phyloP scores from a whole-genome alignment of 2,113 vertebrate genomes.

The Cyanoramphus novaezelandiae region DNA sequence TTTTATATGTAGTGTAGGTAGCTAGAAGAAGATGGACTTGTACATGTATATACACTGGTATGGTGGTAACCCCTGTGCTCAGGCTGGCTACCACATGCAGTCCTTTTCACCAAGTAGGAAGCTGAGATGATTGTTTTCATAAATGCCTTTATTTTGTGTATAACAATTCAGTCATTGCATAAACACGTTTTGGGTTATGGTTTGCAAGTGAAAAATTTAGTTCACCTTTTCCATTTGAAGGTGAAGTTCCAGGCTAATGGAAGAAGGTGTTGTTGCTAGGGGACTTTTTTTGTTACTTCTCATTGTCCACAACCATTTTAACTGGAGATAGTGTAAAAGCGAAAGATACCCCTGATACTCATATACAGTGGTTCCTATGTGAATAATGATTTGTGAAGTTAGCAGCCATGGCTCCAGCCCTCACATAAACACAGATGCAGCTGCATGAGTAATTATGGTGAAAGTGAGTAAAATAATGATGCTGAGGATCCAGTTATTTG shows the following conservation, averaged over 20 bases:
- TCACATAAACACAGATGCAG: background rate
- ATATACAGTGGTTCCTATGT: rapidly evolving
- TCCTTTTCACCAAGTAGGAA: background rate
- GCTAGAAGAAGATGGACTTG: background rate
- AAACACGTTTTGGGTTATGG: background rate
- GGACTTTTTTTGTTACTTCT: rapidly evolving
- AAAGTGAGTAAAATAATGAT: background rate
- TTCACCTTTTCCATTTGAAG: background rate
- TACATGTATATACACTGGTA: rapidly evolving
- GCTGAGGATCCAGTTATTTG: background rate
- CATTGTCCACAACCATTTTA: background rate
- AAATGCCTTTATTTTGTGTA: background rate
- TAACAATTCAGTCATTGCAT: background rate
- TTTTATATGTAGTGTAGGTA: background rate
- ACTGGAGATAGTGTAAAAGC: background rate
- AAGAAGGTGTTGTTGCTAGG: background rate
- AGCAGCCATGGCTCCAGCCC: background rate
- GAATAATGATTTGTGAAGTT: background rate
- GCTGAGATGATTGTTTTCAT: background rate
- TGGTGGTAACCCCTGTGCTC: too few species aligned
- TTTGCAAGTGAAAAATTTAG: background rate
- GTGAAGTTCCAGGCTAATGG: background rate
- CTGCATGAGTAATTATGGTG: background rate
- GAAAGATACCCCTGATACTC: background rate
- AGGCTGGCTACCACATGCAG: background rate